Base-by-base conservation (phyloP, 2,888 invertebrate genomes). In the Mechanitis mazaeus region DNA sequence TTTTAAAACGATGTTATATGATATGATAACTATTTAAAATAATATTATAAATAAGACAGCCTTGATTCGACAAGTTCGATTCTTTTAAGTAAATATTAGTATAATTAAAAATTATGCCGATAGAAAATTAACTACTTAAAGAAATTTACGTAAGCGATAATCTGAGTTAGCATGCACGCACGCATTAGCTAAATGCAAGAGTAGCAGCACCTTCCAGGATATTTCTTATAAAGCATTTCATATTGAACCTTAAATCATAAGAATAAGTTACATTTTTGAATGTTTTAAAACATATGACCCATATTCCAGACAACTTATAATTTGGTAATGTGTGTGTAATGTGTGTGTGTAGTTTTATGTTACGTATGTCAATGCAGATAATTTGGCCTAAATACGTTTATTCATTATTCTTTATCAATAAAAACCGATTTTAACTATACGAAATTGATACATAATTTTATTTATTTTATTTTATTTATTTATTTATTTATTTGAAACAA, bases 261-360 rank as follows among this genome's bases (percentile, higher is more conserved):
- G 0, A 0, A n/a, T 55, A 63, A 35, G 20, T 50, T 31, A n/a
- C 3, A 33, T 38, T 3, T 57, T 54, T n/a, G 45, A 38, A 59
- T 54, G 54, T 56, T 53, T 45, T 54, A 58, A 59, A 35, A 28
- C 31, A 9, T 50, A 31, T 31, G 31, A 31, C 31, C 50, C 64
- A 64, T 69, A 63, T 69, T 56, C 58, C 58, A 66, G 61, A 71
- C 70, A 69, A 69, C 69, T 70, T 71, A 71, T 71, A 71, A 71
- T 71, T 68, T 66, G 63, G 68, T 65, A 69, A 67, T 71, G 69
- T 69, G 58, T 59, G 69, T 64, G 68, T 65, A 69, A 67, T 71
- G 69, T 69, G 58, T 59, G 69, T 64, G n/a, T n/a, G n/a, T 68
- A 68, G 69, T 68, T 68, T 66, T 68, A 66, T 68, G 71, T 72